Evolutionary conservation across 2,797 vertebrate genomes (phyloP), one percentile per base, ranked within the genome.

Genomic region (Austrolebias charrua): DNA sequence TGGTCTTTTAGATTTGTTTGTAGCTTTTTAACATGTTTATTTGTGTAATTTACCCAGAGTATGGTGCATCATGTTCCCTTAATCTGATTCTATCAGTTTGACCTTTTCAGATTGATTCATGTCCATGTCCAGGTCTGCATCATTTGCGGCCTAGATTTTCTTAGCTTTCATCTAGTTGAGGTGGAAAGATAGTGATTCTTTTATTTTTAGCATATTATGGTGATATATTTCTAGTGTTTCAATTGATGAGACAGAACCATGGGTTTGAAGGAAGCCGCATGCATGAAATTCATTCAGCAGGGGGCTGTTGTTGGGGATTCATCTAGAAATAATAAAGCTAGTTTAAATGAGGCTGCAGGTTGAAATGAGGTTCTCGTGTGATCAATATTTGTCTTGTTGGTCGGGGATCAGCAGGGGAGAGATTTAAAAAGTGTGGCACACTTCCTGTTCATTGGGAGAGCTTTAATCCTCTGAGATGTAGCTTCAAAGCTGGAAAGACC

Each of bases 311-410:
- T 63, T 19, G 58, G 66, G 63, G 52, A 62, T 87, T 87, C 52
- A 64, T 89, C 79, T 83, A 68, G 67, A 80, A 84, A 42, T 73
- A 78, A 71, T 66, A 76, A 61, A 69, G 82, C 53, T 5, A 49
- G 24, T 49, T 71, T 73, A 83, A 87, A 87, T 85, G 79, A 84
- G 79, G 71, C 80, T 55, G 64, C 66, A 18, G 71, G 69, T 69
- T 72, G 75, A 74, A 66, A 35, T 28, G 48, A 50, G 53, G 64
- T 59, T 60, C 72, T 79, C 60, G 65, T 69, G 69, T 74, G 76
- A 90, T 91, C 85, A 78, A 86, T 89, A 86, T 83, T 63, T 69
- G 66, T 71, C 68, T 69, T 50, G 70, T 75, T 59, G 78, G 71
- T 79, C 66, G 11, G 9, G 29, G 47, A 54, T 72, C 58, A 29